A percentile compares a stretch with the other conserved stretches of the same genome.
Evolutionary conservation across 2,888 invertebrate species (phyloP).

Genomic region (Drosophila niveifrons): DNA sequence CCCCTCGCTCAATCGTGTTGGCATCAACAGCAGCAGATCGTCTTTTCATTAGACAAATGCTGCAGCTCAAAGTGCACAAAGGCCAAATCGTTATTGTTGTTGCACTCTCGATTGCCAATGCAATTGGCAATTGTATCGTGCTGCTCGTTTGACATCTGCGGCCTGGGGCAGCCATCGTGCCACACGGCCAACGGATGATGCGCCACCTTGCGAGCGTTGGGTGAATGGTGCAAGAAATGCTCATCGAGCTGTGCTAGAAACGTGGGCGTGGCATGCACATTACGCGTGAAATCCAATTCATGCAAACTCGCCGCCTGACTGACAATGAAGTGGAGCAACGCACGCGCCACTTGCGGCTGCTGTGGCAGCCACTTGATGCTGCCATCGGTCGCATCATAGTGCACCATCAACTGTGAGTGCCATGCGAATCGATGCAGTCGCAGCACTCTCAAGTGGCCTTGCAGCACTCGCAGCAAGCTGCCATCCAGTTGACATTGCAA

Average conservation of each 20-base stretch:
- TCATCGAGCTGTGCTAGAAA: constrained; percentile 56
- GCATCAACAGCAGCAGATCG: neutral
- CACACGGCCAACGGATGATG: constrained; percentile 40
- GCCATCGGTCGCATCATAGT: constrained; percentile 60
- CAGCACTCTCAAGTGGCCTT: constrained; percentile 37
- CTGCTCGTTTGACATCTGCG: constrained; percentile 16
- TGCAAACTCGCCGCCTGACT: constrained; percentile 56
- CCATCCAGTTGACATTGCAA: constrained; percentile 71
- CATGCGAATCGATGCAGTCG: constrained; percentile 60
- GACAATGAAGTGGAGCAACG: constrained; percentile 59
- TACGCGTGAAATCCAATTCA: constrained; percentile 71
- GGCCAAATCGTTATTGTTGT: constrained; percentile 54
- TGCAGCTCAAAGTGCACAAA: constrained; percentile 64
- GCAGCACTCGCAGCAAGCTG: constrained; percentile 50
- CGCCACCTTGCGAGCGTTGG: neutral
- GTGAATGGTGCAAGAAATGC: constrained; percentile 27
- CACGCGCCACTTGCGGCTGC: constrained; percentile 60
- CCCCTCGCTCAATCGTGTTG: neutral
- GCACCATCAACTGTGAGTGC: constrained; percentile 69
- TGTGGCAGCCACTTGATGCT: constrained; percentile 70
- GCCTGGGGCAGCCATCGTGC: constrained; percentile 58
- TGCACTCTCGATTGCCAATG: neutral
- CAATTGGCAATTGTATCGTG: constrained; percentile 19
- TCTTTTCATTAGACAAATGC: constrained; percentile 44
- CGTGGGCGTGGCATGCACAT: constrained; percentile 69